Evolutionary conservation across 2,888 invertebrate species (phyloP), one percentile per base, ranked within the genome.

Genomic region (Entomobrya proxima): DNA sequence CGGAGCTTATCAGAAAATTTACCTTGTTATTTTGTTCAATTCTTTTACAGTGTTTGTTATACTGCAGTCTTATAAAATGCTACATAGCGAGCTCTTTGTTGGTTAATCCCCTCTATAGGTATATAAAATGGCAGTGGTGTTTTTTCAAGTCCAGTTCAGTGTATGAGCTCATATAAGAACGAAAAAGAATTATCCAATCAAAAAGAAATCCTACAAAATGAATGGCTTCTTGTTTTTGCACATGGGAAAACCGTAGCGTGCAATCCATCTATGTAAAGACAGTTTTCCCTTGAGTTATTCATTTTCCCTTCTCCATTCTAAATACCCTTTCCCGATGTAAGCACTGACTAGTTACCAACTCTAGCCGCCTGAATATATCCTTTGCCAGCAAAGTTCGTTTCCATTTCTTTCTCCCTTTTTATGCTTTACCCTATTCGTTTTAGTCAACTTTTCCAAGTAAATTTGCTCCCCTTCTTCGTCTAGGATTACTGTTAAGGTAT

Each of bases 211-310:
- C 69, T 24, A 77, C 55, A 55, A 76, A 35, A 75, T 82, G 67
- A 52, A 67, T 47, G 58, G 30, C 74, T 37, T 44, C 58, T 82
- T 75, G 61, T 76, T 83, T 83, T 83, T 35, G 83, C 83, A 83
- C 83, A 83, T 83, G 83, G 83, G 83, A 83, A 83, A 67, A 83
- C 15, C 13, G 50, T 21, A 52, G 64, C 58, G 58, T 40, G 83
- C 69, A 83, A 77, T 83, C 77, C 82, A 82, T 82, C 82, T 76
- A 75, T 27, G 55, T 50, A 52, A 83, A 27, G 67, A 37, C 32
- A 50, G 67, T 83, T 76, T 83, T 55, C 44, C 76, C 52, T 44
- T 55, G 64, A 75, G 75, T 82, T 82, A 64, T 75, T 82, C 74
- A 81, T 82, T 74, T 61, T 64, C 81, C 61, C 82, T 74, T 75